Conservation (phyloP, 2,888 invertebrate species). For the Apamea epomidion region DNA sequence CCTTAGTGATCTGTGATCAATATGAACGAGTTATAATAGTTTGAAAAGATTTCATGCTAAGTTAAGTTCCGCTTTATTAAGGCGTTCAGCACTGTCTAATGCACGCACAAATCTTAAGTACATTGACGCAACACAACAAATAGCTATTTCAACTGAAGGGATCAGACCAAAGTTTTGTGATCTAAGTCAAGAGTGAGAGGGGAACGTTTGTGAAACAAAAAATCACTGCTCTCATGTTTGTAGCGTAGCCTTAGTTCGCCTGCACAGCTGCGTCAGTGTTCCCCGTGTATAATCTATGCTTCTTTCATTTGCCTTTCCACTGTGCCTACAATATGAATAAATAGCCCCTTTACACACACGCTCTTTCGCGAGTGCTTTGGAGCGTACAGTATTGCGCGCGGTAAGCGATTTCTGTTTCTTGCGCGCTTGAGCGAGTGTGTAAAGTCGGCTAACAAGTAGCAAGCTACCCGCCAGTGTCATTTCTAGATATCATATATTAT, state of each 20-base stretch:
- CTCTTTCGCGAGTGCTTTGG: background rate
- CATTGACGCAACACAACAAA: conserved; percentile 30
- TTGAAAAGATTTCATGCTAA: background rate
- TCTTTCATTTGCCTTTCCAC: conserved; percentile 24
- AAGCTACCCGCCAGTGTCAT: conserved; percentile 58
- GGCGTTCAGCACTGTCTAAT: conserved; percentile 15
- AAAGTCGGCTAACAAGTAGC: conserved; percentile 20
- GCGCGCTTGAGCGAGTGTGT: conserved; percentile 21
- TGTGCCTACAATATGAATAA: conserved; percentile 21
- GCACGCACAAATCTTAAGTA: conserved; percentile 25
- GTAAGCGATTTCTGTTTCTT: background rate
- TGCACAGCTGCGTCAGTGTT: conserved; percentile 23
- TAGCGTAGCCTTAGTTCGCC: conserved; percentile 2
- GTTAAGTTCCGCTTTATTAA: conserved; percentile 2
- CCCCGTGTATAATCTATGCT: conserved; percentile 18
- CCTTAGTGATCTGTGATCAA: conserved; percentile 49
- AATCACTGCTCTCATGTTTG: conserved; percentile 3
- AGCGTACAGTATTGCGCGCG: background rate
- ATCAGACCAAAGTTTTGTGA: conserved; percentile 28
- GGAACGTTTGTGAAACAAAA: conserved; percentile 22
- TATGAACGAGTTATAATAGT: conserved; percentile 4
- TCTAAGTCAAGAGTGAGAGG: conserved; percentile 1
- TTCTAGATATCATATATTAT: conserved; percentile 54
- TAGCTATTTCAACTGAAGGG: background rate
- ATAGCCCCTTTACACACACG: conserved; percentile 6